A percentile compares a stretch with the other conserved stretches of the same genome.
Evolutionary conservation across 2,888 invertebrate species (phyloP).

Genomic region (Nomada ruficornis): DNA sequence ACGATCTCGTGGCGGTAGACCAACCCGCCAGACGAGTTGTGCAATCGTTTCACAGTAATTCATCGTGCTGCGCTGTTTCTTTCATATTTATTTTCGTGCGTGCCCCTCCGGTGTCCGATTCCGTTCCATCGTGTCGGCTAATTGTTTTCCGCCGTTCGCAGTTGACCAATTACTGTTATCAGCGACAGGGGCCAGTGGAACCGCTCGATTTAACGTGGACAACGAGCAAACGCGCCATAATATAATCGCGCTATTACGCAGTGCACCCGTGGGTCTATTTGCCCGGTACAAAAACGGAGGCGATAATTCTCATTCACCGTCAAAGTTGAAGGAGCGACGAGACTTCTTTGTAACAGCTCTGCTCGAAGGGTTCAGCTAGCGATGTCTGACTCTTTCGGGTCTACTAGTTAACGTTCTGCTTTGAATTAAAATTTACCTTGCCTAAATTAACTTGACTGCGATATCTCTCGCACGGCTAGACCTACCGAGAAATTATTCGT

Average conservation of each 20-base stretch:
- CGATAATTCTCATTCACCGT: not conserved
- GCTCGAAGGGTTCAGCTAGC: too few relatives aligned
- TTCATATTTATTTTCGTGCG: not conserved
- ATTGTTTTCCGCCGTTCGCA: constrained; percentile 53
- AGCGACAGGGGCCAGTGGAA: constrained; percentile 5
- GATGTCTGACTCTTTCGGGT: too few relatives aligned
- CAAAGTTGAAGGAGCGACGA: too few relatives aligned
- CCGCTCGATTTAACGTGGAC: constrained; percentile 26
- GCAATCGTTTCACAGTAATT: constrained; percentile 45
- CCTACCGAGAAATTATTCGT: too few relatives aligned
- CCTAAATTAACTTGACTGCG: too few relatives aligned
- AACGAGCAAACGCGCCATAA: constrained; percentile 5
- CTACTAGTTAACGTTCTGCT: too few relatives aligned
- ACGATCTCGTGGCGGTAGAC: constrained; percentile 38
- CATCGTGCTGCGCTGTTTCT: constrained; percentile 24
- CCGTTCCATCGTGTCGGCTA: constrained; percentile 39
- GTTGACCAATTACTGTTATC: constrained; percentile 50
- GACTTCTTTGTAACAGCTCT: too few relatives aligned
- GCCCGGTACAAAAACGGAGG: not conserved
- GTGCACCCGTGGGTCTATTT: not conserved
- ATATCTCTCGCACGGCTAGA: too few relatives aligned
- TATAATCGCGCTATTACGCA: not conserved
- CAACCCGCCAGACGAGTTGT: constrained; percentile 52
- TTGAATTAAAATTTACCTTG: too few relatives aligned
- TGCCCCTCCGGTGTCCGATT: constrained; percentile 9